These are phyloP conservation scores for Manis crassicaudata DNA, from an alignment of 2,797 vertebrate genomes.

Conservation along the genomic window DNA sequence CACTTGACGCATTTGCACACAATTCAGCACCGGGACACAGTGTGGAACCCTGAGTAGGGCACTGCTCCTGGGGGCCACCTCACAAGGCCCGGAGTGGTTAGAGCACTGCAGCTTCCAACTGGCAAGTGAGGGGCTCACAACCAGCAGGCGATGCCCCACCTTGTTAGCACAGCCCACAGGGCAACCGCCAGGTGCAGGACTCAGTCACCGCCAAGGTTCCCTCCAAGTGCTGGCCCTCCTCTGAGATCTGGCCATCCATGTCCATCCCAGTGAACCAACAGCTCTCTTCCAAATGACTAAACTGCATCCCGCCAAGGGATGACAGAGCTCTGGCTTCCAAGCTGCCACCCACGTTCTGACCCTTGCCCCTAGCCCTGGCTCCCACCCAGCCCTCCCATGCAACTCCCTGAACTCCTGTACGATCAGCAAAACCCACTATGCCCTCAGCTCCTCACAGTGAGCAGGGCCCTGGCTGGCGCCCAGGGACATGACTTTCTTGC, in stretches of 20 bases:
- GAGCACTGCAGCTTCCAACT: background rate
- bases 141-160: background rate
- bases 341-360: background rate
- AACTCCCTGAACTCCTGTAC: too few species aligned
- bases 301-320: background rate
- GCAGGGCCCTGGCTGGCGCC: background rate
- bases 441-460: background rate
- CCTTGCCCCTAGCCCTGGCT: background rate
- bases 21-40: background rate
- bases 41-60: background rate
- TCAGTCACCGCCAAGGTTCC: background rate
- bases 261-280: background rate
- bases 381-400: too few species aligned
- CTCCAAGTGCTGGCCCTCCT: background rate
- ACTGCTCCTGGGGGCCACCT: background rate
- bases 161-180: background rate
- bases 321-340: background rate
- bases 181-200: accelerated
- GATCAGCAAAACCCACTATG: background rate
- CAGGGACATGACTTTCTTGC: background rate
- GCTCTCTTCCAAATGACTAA: background rate
- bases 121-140: background rate
- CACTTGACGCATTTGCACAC: background rate
- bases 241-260: background rate
- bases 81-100: background rate